Conservation (phyloP, 2,797 vertebrate genomes). For the Pangasius djambal region DNA sequence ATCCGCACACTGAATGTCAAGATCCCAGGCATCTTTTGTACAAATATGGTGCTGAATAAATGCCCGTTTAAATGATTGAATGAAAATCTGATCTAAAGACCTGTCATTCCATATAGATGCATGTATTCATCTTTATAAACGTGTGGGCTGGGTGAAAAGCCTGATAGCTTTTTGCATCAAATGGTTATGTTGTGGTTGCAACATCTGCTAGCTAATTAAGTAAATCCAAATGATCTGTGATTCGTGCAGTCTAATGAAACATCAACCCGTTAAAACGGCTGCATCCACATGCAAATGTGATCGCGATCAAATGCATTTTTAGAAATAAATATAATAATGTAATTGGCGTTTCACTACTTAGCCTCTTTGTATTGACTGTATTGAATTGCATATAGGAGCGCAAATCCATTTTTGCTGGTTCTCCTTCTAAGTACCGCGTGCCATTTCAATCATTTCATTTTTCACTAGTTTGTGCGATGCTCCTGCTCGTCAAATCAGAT, state of each 20-base stretch:
- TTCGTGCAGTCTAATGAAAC: neutral
- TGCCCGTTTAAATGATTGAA: neutral
- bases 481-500: slow-evolving; percentile 9
- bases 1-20: neutral
- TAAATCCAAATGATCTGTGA: neutral
- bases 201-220: neutral
- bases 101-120: neutral
- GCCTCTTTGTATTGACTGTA: neutral
- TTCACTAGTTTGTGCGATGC: neutral
- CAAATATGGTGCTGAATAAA: too few relatives aligned
- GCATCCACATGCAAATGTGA: slow-evolving; percentile 3
- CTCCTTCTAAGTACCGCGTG: neutral
- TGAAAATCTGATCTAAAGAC: neutral
- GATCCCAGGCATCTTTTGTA: neutral
- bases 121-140: too few relatives aligned
- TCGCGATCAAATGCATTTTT: neutral
- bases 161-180: neutral
- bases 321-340: neutral
- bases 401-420: neutral
- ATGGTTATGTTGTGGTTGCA: neutral
- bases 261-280: neutral
- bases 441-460: neutral
- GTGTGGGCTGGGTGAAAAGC: too few relatives aligned
- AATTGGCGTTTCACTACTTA: too few relatives aligned
- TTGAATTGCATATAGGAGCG: neutral